Evolutionary conservation across 2,888 invertebrate species (phyloP), one percentile per base, ranked within the genome.

Genomic region (Lasius fuliginosus): DNA sequence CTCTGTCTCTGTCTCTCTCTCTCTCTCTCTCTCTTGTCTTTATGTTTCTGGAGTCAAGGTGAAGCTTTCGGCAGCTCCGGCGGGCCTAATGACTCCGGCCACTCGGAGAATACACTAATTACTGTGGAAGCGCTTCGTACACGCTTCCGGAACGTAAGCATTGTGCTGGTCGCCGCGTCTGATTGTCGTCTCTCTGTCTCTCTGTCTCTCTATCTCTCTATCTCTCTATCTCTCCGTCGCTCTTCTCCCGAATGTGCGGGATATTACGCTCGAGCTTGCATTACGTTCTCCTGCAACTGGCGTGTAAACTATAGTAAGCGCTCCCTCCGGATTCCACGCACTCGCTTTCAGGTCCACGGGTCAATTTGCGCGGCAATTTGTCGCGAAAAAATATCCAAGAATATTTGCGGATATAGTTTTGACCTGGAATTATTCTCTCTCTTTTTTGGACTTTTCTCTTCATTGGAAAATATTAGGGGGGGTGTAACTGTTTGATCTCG

Each of bases 91-190:
- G 93, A 93, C 93, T 93, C 88, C 90, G 89, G 93, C 93, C 92
- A 93, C 93, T 93, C 91, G 87, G 91, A 92, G 91, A 92, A 93
- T 92, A 93, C 91, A 92, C 93, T 93, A 93, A 93, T 93, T 92
- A 92, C 91, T 91, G 88, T 90, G 92, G 91, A 92, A 91, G 91
- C 89, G 90, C 91, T 90, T 88, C 90, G 90, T 86, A 87, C 88
- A 90, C 89, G 89, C 89, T 92, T 90, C 90, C 89, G 88, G 87
- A 88, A 88, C 88, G 86, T 85, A 88, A 87, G 89, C 90, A 91
- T 90, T 91, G 92, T 91, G 84, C 87, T 89, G 81, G 87, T 88
- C 83, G 73, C 36, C 23, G 58, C n/a, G 68, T 33, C 42, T 60
- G n/a, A 42, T 36, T 82, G 86, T 60, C 79, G 56, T 86, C 85